Conservation (phyloP, 2,113 vertebrate genomes). For the Pelecanoides urinatrix region DNA sequence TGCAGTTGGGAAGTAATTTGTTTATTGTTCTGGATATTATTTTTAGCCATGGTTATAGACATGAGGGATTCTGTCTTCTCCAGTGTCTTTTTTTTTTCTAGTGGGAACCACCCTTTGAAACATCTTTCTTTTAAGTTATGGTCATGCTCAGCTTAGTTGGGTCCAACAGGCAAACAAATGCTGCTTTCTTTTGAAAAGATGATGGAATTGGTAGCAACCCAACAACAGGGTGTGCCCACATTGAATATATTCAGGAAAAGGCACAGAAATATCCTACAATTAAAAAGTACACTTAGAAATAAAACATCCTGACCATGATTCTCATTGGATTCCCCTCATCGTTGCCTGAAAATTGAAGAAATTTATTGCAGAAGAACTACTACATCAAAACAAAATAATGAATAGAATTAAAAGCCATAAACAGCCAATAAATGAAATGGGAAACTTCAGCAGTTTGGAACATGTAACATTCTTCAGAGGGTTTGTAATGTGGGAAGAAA, state of each 20-base stretch:
- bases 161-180: constrained; percentile 24
- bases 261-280: neutral
- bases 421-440: neutral
- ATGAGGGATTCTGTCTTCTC: neutral
- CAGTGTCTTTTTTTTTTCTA: neutral
- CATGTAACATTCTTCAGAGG: constrained; percentile 15
- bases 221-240: neutral
- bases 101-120: neutral
- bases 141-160: neutral
- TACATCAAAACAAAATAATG: neutral
- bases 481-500: neutral
- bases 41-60: neutral
- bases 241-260: neutral
- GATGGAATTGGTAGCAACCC: constrained; percentile 12
- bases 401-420: neutral
- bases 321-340: neutral
- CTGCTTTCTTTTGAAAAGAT: constrained; percentile 25
- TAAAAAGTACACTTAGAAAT: constrained; percentile 12
- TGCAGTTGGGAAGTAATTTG: neutral
- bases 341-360: neutral
- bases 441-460: constrained; percentile 6
- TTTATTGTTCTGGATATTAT: neutral
- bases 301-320: neutral
- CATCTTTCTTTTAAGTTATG: neutral
- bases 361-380: neutral